phyloP scores from a whole-genome alignment of 2,888 invertebrate genomes.

The Ditylenchus weischeri region DNA sequence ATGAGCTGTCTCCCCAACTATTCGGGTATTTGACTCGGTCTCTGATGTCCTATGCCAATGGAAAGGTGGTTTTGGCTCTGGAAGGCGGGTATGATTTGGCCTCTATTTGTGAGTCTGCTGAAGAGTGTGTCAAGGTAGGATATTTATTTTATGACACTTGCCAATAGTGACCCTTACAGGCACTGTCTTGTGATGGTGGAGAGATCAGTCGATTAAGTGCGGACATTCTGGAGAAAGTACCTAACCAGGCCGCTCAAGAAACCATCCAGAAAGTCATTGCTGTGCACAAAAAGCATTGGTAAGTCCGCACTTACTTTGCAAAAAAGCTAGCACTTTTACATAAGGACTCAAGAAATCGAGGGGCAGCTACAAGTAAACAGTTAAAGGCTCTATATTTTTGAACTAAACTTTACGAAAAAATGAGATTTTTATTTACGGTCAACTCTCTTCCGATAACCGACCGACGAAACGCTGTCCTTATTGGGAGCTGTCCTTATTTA shows the following conservation, averaged over 20 bases:
- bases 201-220: slow-evolving; percentile 38
- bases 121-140: slow-evolving; percentile 84
- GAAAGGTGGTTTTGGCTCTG: slow-evolving; percentile 54
- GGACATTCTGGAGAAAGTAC: slow-evolving; percentile 43
- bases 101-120: slow-evolving; percentile 92
- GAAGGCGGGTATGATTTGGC: slow-evolving; percentile 80
- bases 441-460: too few species aligned
- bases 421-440: too few species aligned
- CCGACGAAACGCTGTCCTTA: too few species aligned
- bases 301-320: too few species aligned
- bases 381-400: too few species aligned
- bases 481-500: too few species aligned
- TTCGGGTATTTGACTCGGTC: slow-evolving; percentile 88
- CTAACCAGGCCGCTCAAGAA: slow-evolving; percentile 45
- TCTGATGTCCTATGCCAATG: slow-evolving; percentile 75
- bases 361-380: too few species aligned
- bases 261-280: slow-evolving; percentile 58
- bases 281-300: slow-evolving; percentile 55
- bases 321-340: too few species aligned
- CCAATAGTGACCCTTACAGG: slow-evolving; percentile 24
- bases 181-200: slow-evolving; percentile 37
- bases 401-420: too few species aligned
- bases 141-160: not conserved
- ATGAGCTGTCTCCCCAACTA: slow-evolving; percentile 80
- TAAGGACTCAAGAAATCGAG: too few species aligned